phyloP scores from a whole-genome alignment of 2,888 invertebrate genomes.

The Zaprionus lineosus region DNA sequence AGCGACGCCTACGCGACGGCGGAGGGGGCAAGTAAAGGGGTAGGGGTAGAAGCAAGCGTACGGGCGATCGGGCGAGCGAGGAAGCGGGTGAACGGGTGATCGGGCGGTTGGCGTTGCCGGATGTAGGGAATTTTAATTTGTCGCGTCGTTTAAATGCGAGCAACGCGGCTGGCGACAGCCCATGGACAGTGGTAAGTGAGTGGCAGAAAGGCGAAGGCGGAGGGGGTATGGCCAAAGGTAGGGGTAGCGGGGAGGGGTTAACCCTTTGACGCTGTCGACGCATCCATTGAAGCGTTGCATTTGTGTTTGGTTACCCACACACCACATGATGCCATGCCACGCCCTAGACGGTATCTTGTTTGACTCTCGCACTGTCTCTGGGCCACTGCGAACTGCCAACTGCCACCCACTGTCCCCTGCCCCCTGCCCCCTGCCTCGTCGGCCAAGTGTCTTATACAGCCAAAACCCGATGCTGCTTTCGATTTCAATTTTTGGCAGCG shows the following conservation, averaged over 20 bases:
- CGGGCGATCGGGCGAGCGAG: too few species aligned
- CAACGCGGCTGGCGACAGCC: conserved; percentile 56
- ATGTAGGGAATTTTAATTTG: conserved; percentile 80
- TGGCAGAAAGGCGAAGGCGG: not conserved
- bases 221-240: not conserved
- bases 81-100: not conserved
- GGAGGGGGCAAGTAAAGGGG: not conserved
- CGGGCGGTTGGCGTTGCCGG: conserved; percentile 51
- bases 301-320: conserved; percentile 28
- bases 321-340: conserved; percentile 30
- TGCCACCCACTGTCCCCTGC: conserved; percentile 3
- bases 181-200: not conserved
- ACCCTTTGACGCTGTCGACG: conserved; percentile 70
- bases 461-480: conserved; percentile 11
- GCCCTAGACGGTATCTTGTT: too few species aligned
- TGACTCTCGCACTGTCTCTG: conserved; percentile 3
- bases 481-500: conserved; percentile 27
- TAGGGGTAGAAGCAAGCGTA: too few species aligned
- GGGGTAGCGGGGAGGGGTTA: conserved; percentile 41
- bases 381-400: not conserved
- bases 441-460: too few species aligned
- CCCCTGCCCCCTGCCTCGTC: not conserved
- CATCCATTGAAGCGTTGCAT: conserved; percentile 67
- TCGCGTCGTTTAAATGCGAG: conserved; percentile 74
- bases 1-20: conserved; percentile 66